Base-by-base conservation (phyloP, 2,797 vertebrate species). In the Lithobates sylvaticus region DNA sequence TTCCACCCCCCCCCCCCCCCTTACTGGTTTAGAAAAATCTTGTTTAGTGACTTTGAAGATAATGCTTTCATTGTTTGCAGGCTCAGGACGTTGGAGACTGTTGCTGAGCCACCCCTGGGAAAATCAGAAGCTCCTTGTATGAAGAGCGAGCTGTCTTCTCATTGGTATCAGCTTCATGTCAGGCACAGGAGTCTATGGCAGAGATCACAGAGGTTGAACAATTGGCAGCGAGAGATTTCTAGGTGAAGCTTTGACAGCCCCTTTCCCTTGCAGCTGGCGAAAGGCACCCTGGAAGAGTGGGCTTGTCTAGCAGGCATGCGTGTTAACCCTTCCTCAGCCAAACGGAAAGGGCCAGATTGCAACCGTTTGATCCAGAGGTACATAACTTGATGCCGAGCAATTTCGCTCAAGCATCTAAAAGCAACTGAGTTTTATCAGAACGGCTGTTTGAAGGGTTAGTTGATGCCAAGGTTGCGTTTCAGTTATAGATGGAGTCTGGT, bases 161-260 rank as follows among this genome's bases (percentile, higher is more conserved):
- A 92, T 93, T 96, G 96, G 95, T 96, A 96, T 97, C 96, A 96
- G 96, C 96, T 96, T 95, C 92, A 88, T 93, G 92, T 92, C 93
- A 91, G 95, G 94, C 94, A 94, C 94, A 93, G 93, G 93, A 95
- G 91, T 93, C 91, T 90, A 90, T 90, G 93, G 93, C 91, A 93
- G 50, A 77, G 74, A 76, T 47, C 65, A 67, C 65, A 67, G 65
- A 29, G 65, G 65, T 67, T 42, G 47, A 26, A 44, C 93, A 91
- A 88, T 84, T 85, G 93, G 92, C 87, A 93, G 88, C 91, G 91
- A 86, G 89, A 90, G 83, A 36, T 74, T 67, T 36, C 39, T 91
- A 91, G 94, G 94, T 94, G 96, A 78, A 96, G 92, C 88, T 90
- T 94, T 92, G 93, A 94, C 93, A 94, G 94, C 92, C 90, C 91